phyloP scores from a whole-genome alignment of 2,888 invertebrate genomes.

The Latrodectus hesperus region DNA sequence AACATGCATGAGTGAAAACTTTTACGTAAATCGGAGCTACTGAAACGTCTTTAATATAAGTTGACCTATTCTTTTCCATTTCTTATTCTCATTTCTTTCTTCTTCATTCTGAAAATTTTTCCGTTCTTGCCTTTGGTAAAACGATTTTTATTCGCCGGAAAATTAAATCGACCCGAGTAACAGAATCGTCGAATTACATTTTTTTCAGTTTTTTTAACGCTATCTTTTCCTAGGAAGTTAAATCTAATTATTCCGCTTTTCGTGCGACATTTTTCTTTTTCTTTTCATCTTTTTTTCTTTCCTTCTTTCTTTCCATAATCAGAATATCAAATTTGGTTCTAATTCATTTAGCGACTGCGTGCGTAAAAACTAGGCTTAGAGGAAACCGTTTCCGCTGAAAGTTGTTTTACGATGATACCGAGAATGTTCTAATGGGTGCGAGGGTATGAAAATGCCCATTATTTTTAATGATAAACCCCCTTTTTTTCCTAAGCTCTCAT shows the following conservation, averaged over 20 bases:
- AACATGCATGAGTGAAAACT: not conserved
- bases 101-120: not conserved
- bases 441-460: constrained; percentile 8
- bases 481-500: not conserved
- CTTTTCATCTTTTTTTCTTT: constrained; percentile 7
- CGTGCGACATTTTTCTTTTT: constrained; percentile 8
- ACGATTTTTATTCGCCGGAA: constrained; percentile 18
- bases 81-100: not conserved
- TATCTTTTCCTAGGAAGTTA: constrained; percentile 20
- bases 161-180: constrained; percentile 57
- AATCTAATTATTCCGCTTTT: constrained; percentile 53
- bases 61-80: constrained; percentile 25
- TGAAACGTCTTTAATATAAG: constrained; percentile 25
- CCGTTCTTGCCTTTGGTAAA: not conserved
- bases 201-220: constrained; percentile 12
- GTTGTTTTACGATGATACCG: constrained; percentile 1
- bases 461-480: constrained; percentile 24
- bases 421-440: not conserved
- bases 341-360: constrained; percentile 42
- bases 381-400: constrained; percentile 2
- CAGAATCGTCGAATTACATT: constrained; percentile 47
- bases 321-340: constrained; percentile 58
- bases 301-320: constrained; percentile 17
- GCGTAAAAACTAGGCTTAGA: constrained; percentile 7
- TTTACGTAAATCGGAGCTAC: not conserved